Conservation (phyloP, 2,797 vertebrate genomes). For the Leptoclinus maculatus region DNA sequence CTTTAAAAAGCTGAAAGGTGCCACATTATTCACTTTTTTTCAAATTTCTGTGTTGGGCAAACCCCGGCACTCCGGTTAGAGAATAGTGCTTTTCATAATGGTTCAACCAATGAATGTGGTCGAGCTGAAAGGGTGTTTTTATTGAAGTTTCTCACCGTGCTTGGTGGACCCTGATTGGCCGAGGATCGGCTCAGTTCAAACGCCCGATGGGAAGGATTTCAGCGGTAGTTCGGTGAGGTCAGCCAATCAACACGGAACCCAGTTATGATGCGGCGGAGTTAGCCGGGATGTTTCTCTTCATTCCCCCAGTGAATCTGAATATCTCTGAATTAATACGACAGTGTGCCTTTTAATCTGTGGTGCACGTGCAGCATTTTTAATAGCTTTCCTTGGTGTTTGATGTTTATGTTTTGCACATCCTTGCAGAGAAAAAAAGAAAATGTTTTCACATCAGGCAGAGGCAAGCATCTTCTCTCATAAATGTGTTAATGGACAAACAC, state of each 20-base stretch:
- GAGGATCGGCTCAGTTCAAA: conserved; percentile 39
- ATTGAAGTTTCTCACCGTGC: conserved; percentile 22
- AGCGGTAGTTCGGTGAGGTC: conserved; percentile 19
- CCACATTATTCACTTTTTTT: conserved; percentile 42
- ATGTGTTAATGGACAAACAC: conserved; percentile 71
- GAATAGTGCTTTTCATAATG: conserved; percentile 35
- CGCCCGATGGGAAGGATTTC: conserved; percentile 41
- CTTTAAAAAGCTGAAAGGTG: conserved; percentile 44
- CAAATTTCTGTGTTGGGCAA: conserved; percentile 3
- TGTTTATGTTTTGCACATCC: conserved; percentile 60
- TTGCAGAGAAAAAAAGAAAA: conserved; percentile 19
- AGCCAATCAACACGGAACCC: conserved; percentile 18
- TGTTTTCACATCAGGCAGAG: conserved; percentile 66
- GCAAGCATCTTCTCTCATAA: conserved; percentile 70
- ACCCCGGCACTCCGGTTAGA: background rate
- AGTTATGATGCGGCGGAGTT: background rate
- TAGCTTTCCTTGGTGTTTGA: conserved; percentile 28
- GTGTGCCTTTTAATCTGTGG: background rate
- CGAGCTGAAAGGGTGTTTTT: conserved; percentile 44
- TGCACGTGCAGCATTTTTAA: background rate
- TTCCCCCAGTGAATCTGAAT: background rate
- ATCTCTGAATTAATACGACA: background rate
- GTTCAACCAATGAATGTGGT: conserved; percentile 56
- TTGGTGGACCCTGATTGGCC: conserved; percentile 36
- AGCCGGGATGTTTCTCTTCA: background rate